Evolutionary conservation across 2,888 invertebrate genomes (phyloP), one percentile per base, ranked within the genome.

Genomic region (Chrysodeixis includens): DNA sequence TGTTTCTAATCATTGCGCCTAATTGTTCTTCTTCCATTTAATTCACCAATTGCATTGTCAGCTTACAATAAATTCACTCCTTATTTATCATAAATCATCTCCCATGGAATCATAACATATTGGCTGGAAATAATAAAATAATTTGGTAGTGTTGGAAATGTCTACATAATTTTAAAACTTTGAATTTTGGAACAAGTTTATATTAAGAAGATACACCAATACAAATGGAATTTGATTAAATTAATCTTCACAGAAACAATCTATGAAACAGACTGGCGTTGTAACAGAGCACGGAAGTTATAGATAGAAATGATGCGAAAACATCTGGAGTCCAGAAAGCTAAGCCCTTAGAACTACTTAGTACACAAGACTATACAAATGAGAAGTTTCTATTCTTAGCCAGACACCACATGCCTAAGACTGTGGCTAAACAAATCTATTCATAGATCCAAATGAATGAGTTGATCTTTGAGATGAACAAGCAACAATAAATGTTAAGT

Each of bases 381-480:
- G 46, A 7, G 10, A 16, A 16, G 44, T 46, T 12, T 14, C 73
- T 74, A 77, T 74, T 77, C 26, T 68, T 74, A 77, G 74, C 26
- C 30, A 9, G 30, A 54, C 26, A 74, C 59, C 74, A 74, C 74
- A 77, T 77, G 69, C 59, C 53, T 68, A 56, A 60, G 46, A 20
- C 20, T 20, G 9, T 49, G 16, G 20, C 55, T 74, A 77, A 74
- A 61, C 62, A 62, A 54, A 68, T 73, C 74, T 74, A 74, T 74
- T 74, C 74, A 74, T 74, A 77, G 74, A 22, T 26, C 20, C 53
- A 18, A 40, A n/a, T 74, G 62, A 74, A 74, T 68, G 74, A 60
- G 60, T 60, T 68, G 74, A 77, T 77, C 69, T 62, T 53, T 51
- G 5, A 60, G 56, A 68, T 74, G 78, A 55, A 61, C 69, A 57